phyloP scores from a whole-genome alignment of 2,888 invertebrate species.

The Caenorhabditis zanzibari region DNA sequence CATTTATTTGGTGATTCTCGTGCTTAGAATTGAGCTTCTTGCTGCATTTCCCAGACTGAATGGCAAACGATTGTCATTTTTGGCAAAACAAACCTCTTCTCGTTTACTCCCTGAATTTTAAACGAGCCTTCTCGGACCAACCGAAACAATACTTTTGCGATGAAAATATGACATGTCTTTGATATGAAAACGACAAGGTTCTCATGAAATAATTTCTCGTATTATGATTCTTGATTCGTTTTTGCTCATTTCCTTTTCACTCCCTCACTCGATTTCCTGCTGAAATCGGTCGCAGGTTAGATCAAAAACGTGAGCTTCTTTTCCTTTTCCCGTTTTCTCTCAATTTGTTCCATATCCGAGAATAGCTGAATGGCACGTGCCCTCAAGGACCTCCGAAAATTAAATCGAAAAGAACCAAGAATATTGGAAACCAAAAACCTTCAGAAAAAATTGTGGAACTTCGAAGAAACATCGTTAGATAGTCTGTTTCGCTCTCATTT shows the following conservation, averaged over 20 bases:
- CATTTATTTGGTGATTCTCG: slow-evolving; percentile 15
- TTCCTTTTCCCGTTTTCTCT: neutral
- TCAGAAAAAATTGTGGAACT: neutral
- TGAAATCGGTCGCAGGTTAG: slow-evolving; percentile 30
- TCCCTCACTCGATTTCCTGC: slow-evolving; percentile 12
- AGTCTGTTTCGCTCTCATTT: too few species aligned
- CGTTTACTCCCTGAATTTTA: slow-evolving; percentile 1
- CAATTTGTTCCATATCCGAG: slow-evolving; percentile 5
- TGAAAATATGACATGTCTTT: too few species aligned
- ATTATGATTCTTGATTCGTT: slow-evolving; percentile 10
- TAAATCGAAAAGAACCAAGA: neutral
- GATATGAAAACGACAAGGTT: neutral
- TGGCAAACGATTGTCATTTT: slow-evolving; percentile 25
- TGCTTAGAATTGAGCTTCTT: slow-evolving; percentile 1
- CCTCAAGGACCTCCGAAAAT: slow-evolving; percentile 42
- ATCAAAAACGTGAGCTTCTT: neutral
- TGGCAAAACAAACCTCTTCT: slow-evolving; percentile 28
- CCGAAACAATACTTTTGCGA: neutral
- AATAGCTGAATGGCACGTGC: slow-evolving; percentile 27
- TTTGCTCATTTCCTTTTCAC: neutral
- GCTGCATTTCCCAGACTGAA: slow-evolving; percentile 17
- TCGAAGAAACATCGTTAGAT: too few species aligned
- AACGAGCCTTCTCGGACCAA: neutral
- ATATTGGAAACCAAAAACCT: slow-evolving; percentile 25
- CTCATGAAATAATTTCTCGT: slow-evolving; percentile 1